Conservation (phyloP, 2,888 invertebrate species). For the Pterobdella sp. region DNA sequence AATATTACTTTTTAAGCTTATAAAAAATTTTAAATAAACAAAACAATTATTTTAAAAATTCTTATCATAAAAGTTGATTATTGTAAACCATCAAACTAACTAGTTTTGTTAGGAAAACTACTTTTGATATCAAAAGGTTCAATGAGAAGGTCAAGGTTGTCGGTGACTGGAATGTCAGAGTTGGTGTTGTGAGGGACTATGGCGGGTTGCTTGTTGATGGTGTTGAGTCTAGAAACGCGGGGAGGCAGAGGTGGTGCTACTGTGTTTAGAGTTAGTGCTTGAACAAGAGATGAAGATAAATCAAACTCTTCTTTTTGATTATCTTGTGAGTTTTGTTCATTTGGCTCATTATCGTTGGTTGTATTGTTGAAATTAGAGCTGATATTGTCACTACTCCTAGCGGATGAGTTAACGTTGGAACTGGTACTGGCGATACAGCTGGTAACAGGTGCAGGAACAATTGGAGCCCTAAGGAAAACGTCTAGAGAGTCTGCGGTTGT, state of each 20-base stretch:
- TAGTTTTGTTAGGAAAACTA: not conserved
- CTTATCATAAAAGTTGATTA: too few relatives aligned
- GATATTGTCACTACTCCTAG: not conserved
- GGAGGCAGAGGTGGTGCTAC: not conserved
- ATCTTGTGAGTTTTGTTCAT: too few relatives aligned
- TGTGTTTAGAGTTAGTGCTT: not conserved
- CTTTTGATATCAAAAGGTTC: not conserved
- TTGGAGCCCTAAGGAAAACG: too few relatives aligned
- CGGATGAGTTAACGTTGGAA: not conserved
- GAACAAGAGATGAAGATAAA: not conserved
- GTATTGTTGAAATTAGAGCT: not conserved
- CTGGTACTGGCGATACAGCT: not conserved
- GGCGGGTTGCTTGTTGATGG: slow-evolving; percentile 10
- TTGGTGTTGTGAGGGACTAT: not conserved
- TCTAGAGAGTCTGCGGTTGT: too few relatives aligned
- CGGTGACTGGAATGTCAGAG: not conserved
- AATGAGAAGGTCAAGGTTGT: too few relatives aligned
- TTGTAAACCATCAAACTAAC: too few relatives aligned
- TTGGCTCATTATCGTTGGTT: not conserved
- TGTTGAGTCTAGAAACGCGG: not conserved
- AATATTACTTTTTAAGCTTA: too few relatives aligned
- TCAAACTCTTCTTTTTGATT: not conserved
- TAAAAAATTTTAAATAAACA: too few relatives aligned
- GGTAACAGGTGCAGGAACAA: too few relatives aligned
- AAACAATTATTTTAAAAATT: too few relatives aligned